Base-by-base conservation (phyloP, 2,888 invertebrate species). In the Nomada ruficornis region DNA sequence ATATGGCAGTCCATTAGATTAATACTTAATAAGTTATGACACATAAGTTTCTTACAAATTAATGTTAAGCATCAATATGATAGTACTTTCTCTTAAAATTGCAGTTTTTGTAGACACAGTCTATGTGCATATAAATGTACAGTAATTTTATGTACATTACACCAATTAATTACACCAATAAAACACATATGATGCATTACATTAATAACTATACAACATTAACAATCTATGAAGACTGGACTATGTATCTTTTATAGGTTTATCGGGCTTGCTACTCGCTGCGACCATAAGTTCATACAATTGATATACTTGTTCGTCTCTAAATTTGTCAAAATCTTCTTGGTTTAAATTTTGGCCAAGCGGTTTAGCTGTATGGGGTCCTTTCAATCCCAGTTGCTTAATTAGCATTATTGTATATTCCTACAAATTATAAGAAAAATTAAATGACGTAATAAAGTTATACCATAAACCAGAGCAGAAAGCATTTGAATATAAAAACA, bases 301-400 rank as follows among this genome's bases (percentile, higher is more conserved):
- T 92, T 98, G 98, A 23, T 96, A 95, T n/a, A 98, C 94, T 93
- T 98, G 98, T 86, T 98, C 98, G 88, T 97, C 97, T 63, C 95
- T 96, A 93, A 98, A 96, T 90, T 96, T 94, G 65, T 97, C 95
- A 47, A 98, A 93, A 29, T 96, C 94, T 54, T 95, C 93, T 0
- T 95, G 94, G 18, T 96, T 95, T 36, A 98, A 92, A 82, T 95
- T 93, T 82, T 94, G 94, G 0, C 98, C 98, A 18, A 98, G 91
- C 64, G 94, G 94, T 63, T 95, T 95, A 15, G 94, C 94, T 55
- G 95, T 95, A 3, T 94, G 95, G 78, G 96, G 95, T 10, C 96
- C 96, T 23, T 95, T 94, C 9, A 96, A 94, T 72, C 96, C 96
- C 82, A 98, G 94, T 93, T 98, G 98, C 89, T 96, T 95, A 0